Conservation (phyloP, 2,113 vertebrate species). For the Tupaia tana region DNA sequence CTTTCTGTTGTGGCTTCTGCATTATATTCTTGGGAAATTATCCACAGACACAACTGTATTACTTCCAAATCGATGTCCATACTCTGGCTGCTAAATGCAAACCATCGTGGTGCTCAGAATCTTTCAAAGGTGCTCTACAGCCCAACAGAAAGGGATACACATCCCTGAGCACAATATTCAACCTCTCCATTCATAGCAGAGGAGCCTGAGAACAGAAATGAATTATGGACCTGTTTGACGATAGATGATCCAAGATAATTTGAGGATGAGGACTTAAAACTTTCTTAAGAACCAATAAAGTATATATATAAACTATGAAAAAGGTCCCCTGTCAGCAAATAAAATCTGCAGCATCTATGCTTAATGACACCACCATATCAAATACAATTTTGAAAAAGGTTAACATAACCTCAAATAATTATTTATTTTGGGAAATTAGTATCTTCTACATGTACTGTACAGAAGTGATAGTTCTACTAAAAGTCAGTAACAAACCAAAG, state of each 20-base stretch:
- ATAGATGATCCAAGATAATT: not conserved
- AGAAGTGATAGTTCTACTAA: constrained; percentile 47
- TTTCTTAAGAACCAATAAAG: not conserved
- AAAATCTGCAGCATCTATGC: not conserved
- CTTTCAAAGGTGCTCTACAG: not conserved
- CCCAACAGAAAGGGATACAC: not conserved
- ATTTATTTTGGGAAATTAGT: constrained; percentile 3
- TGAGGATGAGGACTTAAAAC: not conserved
- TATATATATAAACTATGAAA: not conserved
- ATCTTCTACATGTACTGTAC: not conserved
- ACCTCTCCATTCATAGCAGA: not conserved
- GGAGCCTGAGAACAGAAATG: not conserved
- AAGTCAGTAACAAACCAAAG: constrained; percentile 51
- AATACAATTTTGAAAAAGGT: constrained; percentile 12
- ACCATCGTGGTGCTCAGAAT: not conserved
- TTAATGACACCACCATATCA: not conserved
- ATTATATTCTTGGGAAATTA: constrained; percentile 20
- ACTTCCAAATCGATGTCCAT: constrained; percentile 8
- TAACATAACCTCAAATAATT: constrained; percentile 29
- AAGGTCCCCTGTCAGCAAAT: not conserved
- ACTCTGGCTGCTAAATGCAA: not conserved
- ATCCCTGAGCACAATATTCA: not conserved
- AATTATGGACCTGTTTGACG: not conserved
- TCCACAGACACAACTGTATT: not conserved
- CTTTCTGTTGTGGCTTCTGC: not conserved